phyloP scores from a whole-genome alignment of 2,888 invertebrate species.

The Lycaena phlaeas region DNA sequence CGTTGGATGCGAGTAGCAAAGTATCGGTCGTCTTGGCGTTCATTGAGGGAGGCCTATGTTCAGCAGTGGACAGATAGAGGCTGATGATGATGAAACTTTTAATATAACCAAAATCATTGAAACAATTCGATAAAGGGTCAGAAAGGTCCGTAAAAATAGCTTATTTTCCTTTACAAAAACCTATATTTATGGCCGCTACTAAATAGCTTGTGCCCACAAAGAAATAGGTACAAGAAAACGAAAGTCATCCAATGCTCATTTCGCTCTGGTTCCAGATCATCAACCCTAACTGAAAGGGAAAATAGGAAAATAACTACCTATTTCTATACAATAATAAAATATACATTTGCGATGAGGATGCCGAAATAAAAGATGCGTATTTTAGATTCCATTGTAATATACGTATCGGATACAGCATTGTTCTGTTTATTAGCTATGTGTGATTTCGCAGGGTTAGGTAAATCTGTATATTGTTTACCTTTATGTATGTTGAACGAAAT shows the following conservation, averaged over 20 bases:
- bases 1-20: too few species aligned
- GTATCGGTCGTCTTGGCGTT: too few species aligned
- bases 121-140: too few species aligned
- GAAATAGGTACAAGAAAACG: slow-evolving; percentile 44
- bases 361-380: slow-evolving; percentile 7
- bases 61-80: too few species aligned
- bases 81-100: too few species aligned
- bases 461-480: neutral
- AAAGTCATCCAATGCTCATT: slow-evolving; percentile 65
- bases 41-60: too few species aligned
- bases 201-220: slow-evolving; percentile 26
- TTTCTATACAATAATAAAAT: slow-evolving; percentile 8
- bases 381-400: slow-evolving; percentile 9
- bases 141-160: too few species aligned
- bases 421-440: slow-evolving; percentile 7
- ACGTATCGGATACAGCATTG: slow-evolving; percentile 3
- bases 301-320: slow-evolving; percentile 21
- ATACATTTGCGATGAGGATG: slow-evolving; percentile 8
- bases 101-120: too few species aligned
- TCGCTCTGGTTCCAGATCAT: slow-evolving; percentile 53
- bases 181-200: neutral
- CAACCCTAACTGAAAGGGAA: slow-evolving; percentile 45
- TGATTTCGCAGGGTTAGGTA: neutral
- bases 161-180: neutral
- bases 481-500: neutral